Percentiles rank a stretch among this genome's conserved stretches.
phyloP scores from a whole-genome alignment of 2,888 invertebrate species.

The Eutolmus rufibarbis region DNA sequence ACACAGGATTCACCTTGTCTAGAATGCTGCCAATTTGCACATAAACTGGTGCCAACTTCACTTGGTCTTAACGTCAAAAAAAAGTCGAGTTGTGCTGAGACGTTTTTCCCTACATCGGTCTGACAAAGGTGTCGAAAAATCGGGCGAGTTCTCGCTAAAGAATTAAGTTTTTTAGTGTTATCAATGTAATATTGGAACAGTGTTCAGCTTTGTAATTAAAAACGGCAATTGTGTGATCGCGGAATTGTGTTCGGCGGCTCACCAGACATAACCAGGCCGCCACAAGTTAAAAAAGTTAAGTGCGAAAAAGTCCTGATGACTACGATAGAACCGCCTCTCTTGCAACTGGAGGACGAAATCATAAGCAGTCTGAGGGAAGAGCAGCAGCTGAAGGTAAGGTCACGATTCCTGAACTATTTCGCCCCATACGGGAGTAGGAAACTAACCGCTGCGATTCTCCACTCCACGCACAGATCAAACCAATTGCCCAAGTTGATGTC shows the following conservation, averaged over 20 bases:
- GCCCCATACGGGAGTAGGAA: not conserved
- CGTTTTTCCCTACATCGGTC: not conserved
- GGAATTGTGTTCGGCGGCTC: constrained; percentile 4
- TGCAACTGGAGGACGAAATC: constrained; percentile 68
- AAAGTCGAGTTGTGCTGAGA: not conserved
- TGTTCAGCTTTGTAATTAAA: not conserved
- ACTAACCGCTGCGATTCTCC: not conserved
- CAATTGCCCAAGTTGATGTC: constrained; percentile 15
- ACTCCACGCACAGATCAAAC: not conserved
- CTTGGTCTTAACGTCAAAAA: not conserved
- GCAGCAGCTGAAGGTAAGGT: constrained; percentile 1
- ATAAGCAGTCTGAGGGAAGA: constrained; percentile 42
- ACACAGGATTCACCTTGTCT: not conserved
- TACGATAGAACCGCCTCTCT: constrained; percentile 70
- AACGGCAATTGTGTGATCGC: not conserved
- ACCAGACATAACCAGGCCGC: not conserved
- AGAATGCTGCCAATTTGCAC: not conserved
- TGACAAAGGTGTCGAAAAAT: not conserved
- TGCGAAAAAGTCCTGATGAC: constrained; percentile 64
- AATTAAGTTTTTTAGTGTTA: not conserved
- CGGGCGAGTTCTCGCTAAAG: not conserved
- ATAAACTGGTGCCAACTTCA: not conserved
- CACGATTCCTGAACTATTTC: not conserved
- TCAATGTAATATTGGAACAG: not conserved
- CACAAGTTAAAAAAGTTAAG: constrained; percentile 6